phyloP scores from a whole-genome alignment of 2,888 invertebrate species.

The Pristionchus entomophagus region DNA sequence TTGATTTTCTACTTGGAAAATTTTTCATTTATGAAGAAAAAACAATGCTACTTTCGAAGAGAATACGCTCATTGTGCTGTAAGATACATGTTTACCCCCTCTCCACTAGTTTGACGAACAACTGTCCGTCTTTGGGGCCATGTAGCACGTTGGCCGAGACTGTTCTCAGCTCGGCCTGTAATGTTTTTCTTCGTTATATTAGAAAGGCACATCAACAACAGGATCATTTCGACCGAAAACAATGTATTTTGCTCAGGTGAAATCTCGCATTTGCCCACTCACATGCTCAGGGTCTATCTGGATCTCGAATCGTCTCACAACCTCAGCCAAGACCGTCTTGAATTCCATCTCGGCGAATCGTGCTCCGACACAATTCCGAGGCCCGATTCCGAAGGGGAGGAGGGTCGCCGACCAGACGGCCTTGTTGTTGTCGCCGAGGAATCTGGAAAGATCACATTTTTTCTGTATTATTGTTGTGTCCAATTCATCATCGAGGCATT shows the following conservation, averaged over 20 bases:
- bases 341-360: constrained; percentile 47
- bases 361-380: constrained; percentile 26
- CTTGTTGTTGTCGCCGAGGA: not conserved
- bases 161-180: not conserved
- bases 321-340: constrained; percentile 40
- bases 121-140: not conserved
- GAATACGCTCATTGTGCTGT: too few relatives aligned
- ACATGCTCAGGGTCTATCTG: constrained; percentile 12
- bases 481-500: too few relatives aligned
- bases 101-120: not conserved
- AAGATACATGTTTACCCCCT: not conserved
- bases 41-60: too few relatives aligned
- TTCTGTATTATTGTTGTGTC: not conserved
- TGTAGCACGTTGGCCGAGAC: not conserved
- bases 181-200: too few relatives aligned
- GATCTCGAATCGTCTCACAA: not conserved
- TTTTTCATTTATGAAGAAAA: too few relatives aligned
- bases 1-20: too few relatives aligned
- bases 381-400: constrained; percentile 43
- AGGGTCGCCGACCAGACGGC: not conserved
- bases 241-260: too few relatives aligned
- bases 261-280: not conserved
- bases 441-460: not conserved
- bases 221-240: too few relatives aligned
- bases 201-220: too few relatives aligned